A percentile compares a stretch with the other conserved stretches of the same genome.
These are phyloP conservation scores for Beroe forskalii DNA, from an alignment of 37 sponge, comb jelly and placozoan species.

Conservation along the genomic window DNA sequence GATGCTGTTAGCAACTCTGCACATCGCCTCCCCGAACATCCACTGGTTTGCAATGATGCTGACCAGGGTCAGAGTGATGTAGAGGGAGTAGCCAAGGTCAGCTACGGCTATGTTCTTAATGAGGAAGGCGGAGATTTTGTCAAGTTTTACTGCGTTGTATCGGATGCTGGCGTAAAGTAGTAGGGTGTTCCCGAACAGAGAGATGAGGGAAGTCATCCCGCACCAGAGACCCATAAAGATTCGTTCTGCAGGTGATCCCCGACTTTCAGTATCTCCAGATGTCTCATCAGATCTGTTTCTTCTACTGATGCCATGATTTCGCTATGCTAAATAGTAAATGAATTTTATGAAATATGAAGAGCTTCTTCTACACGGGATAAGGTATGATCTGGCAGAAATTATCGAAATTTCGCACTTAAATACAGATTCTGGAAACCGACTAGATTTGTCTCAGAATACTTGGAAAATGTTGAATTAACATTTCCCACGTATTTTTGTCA, in stretches of 20 bases:
- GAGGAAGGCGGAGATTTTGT: neutral
- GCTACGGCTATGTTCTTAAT: slow-evolving; percentile 22
- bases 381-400: too few species aligned
- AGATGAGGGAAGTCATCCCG: neutral
- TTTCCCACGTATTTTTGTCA: too few species aligned
- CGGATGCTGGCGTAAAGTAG: neutral
- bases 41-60: neutral
- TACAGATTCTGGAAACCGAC: too few species aligned
- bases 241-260: neutral
- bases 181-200: neutral
- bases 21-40: neutral
- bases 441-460: too few species aligned
- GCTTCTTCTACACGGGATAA: too few species aligned
- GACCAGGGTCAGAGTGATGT: neutral
- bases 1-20: neutral
- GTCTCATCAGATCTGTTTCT: neutral
- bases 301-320: neutral
- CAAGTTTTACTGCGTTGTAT: slow-evolving; percentile 18
- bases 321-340: too few species aligned
- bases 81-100: neutral
- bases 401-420: too few species aligned
- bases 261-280: neutral
- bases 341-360: too few species aligned
- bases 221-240: neutral
- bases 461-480: too few species aligned